Evolutionary conservation across 2,113 vertebrate species (phyloP).

Genomic region (Nansenia antarctica): DNA sequence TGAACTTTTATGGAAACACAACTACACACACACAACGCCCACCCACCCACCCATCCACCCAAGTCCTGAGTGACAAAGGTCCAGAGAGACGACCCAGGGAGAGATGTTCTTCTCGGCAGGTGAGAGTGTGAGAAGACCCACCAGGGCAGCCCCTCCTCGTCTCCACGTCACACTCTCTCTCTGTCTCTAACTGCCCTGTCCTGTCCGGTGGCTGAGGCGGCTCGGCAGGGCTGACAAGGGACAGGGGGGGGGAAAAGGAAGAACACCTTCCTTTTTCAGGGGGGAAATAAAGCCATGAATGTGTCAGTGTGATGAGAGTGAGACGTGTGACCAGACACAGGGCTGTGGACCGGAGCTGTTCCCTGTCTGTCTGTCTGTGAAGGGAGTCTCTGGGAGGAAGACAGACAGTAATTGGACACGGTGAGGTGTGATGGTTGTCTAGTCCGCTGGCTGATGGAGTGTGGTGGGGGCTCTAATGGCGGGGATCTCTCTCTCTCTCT

Average conservation of each 20-base stretch:
- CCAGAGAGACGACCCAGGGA: neutral
- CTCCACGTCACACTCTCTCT: neutral
- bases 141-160: neutral
- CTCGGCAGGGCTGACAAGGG: neutral
- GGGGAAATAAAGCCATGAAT: neutral
- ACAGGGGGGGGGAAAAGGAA: neutral
- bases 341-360: neutral
- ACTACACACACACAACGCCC: neutral
- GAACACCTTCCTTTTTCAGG: neutral
- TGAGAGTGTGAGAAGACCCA: neutral
- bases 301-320: neutral
- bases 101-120: neutral
- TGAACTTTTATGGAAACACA: no score
- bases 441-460: neutral
- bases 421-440: constrained; percentile 2
- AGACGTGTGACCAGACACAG: no score
- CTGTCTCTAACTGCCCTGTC: neutral
- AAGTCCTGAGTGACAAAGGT: no score
- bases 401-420: constrained; percentile 14
- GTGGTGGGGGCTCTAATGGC: neutral
- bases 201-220: no score
- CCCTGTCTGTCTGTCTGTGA: no score
- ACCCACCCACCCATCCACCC: neutral
- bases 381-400: neutral
- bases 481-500: no score